These are phyloP conservation scores for Pammene fasciana DNA, from an alignment of 2,888 invertebrate genomes.

Conservation along the genomic window DNA sequence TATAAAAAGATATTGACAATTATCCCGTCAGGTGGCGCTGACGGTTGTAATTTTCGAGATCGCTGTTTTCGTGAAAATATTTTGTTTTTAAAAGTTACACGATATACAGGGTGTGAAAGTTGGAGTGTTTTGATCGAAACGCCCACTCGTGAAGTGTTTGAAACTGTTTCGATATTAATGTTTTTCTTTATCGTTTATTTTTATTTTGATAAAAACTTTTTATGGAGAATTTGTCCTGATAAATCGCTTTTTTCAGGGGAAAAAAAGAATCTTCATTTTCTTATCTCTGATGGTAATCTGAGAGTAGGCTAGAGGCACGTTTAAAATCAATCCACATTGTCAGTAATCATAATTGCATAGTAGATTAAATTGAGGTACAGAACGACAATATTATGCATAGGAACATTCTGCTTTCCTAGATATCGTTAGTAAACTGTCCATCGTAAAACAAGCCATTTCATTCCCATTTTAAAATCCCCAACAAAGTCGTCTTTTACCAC, in stretches of 20 bases:
- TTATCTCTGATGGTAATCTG: too few species aligned
- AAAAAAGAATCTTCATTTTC: too few species aligned
- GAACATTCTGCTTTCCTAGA: too few species aligned
- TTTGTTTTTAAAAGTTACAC: constrained; percentile 59
- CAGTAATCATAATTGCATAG: too few species aligned
- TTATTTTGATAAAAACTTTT: not conserved
- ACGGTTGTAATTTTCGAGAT: constrained; percentile 61
- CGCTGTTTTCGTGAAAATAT: constrained; percentile 55
- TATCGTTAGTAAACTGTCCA: too few species aligned
- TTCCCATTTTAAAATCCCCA: not conserved
- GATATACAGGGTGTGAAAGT: constrained; percentile 57
- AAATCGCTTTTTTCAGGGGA: too few species aligned
- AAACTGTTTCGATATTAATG: constrained; percentile 8
- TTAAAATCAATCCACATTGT: too few species aligned
- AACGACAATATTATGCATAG: too few species aligned
- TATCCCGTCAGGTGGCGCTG: constrained; percentile 72
- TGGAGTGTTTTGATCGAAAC: constrained; percentile 37
- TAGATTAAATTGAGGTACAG: too few species aligned
- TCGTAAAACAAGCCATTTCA: not conserved
- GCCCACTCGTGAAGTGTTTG: constrained; percentile 10
- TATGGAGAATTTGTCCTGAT: not conserved
- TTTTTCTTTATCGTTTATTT: not conserved
- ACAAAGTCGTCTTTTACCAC: constrained; percentile 42
- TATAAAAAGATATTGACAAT: constrained; percentile 64
- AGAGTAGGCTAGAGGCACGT: too few species aligned